Evolutionary conservation across 1,140 invertebrate genomes (phyloP).

Genomic region (Arctopsyche grandis): DNA sequence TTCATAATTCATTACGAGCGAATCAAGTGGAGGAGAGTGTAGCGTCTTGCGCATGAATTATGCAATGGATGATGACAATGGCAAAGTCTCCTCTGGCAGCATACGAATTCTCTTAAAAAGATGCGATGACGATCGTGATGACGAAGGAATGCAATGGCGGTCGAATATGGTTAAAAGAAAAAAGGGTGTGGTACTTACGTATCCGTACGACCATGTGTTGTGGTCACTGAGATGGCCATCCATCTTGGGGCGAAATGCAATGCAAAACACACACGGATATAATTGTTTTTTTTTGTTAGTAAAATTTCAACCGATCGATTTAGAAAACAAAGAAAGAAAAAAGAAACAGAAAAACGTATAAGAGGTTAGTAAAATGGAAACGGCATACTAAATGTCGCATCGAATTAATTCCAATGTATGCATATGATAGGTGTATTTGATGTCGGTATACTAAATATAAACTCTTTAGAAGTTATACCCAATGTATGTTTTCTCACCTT

Average conservation of each 20-base stretch:
- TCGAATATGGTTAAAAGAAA: neutral
- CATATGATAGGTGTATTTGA: too few relatives aligned
- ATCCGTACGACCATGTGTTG: slow-evolving; percentile 48
- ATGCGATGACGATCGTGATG: slow-evolving; percentile 5
- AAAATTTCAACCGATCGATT: neutral
- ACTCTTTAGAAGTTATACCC: too few relatives aligned
- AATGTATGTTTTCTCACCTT: slow-evolving; percentile 65
- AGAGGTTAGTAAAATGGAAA: too few relatives aligned
- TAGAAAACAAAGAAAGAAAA: too few relatives aligned
- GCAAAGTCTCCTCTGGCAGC: neutral
- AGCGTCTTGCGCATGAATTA: slow-evolving; percentile 37
- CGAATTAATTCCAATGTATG: too few relatives aligned
- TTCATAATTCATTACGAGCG: slow-evolving; percentile 47
- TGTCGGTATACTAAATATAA: too few relatives aligned
- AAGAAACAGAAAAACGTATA: too few relatives aligned
- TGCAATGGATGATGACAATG: slow-evolving; percentile 42
- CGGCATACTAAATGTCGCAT: too few relatives aligned
- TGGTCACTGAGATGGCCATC: slow-evolving; percentile 29
- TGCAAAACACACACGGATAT: slow-evolving; percentile 34
- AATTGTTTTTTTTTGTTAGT: neutral
- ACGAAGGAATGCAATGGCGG: neutral
- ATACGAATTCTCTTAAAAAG: neutral
- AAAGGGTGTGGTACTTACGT: slow-evolving; percentile 46
- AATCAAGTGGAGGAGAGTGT: slow-evolving; percentile 6
- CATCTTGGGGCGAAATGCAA: slow-evolving; percentile 45